Base-by-base conservation (phyloP, 1,140 invertebrate genomes). In the Temnothorax curvispinosus region DNA sequence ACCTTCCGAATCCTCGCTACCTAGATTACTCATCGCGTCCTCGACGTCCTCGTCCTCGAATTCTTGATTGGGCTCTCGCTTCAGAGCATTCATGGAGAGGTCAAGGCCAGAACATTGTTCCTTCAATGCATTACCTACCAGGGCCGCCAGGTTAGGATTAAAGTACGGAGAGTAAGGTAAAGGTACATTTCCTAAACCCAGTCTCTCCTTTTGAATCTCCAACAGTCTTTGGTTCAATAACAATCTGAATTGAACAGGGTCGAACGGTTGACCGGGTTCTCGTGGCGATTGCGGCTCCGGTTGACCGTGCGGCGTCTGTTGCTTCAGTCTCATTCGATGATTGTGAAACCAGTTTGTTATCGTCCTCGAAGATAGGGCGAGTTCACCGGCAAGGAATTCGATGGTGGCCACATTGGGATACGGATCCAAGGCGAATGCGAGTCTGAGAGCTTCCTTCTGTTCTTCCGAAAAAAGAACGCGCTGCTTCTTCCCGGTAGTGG, bases 281-380 rank as follows among this genome's bases (percentile, higher is more conserved):
- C 97, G 96, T 0, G 97, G 97, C 18, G 97, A 96, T 77, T 96
- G 96, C 41, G 97, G 96, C 6, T 96, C 96, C 1, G 96, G 96
- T 35, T 97, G 96, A 0, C 97, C 97, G 85, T 98, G 97, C 0
- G 98, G 97, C 58, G 97, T 97, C 87, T 97, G 96, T 93, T 99
- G 98, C 95, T 99, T 99, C 92, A 99, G 96, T 75, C 99, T 97
- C 98, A 99, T 99, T 80, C 99, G 97, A 95, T 99, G 99, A 94
- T 99, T 99, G 96, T 99, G 99, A 96, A 99, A 99, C 99, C 99
- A 99, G 94, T 99, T 99, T 21, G 98, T 99, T 85, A 99, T 99
- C 56, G 99, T 99, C 88, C 99, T 96, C 13, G 99, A 98, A 1
- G 98, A 98, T n/a, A 99, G 95, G 15, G 97, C 98, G 8, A 99